A percentile compares a stretch with the other conserved stretches of the same genome.
Conservation (phyloP, 1,140 invertebrate genomes). For the Cydia splendana region DNA sequence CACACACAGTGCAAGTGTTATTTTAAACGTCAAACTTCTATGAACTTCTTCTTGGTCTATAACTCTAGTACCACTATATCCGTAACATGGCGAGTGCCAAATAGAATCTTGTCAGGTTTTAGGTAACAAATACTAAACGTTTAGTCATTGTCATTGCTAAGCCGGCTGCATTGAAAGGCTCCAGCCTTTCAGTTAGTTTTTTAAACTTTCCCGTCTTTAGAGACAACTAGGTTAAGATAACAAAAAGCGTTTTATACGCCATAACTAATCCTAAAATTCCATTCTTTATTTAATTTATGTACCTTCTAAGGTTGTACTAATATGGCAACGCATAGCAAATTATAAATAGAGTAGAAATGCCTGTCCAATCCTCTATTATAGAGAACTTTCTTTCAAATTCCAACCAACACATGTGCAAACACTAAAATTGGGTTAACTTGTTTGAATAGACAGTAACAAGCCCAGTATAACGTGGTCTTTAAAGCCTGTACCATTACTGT, state of each 20-base stretch:
- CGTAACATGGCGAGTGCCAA: no score
- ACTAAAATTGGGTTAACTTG: constrained; percentile 23
- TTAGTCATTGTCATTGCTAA: no score
- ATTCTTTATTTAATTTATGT: neutral
- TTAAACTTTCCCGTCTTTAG: neutral
- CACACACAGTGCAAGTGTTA: no score
- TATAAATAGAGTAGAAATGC: neutral
- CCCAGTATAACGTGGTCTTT: neutral
- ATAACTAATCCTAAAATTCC: constrained; percentile 3
- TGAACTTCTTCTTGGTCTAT: no score
- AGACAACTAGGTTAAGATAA: neutral
- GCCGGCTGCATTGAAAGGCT: neutral
- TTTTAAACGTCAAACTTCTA: no score
- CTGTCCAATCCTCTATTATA: constrained; percentile 2
- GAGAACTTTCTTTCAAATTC: constrained; percentile 21
- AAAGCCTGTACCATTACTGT: neutral
- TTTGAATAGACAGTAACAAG: constrained; percentile 17
- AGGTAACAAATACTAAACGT: no score
- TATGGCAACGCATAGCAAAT: neutral
- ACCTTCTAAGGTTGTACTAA: neutral
- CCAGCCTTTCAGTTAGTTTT: neutral
- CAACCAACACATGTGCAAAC: constrained; percentile 1
- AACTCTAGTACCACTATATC: no score
- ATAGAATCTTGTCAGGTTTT: no score
- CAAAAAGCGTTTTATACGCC: neutral